Evolutionary conservation across 2,113 vertebrate genomes (phyloP).

Genomic region (Channa argus): DNA sequence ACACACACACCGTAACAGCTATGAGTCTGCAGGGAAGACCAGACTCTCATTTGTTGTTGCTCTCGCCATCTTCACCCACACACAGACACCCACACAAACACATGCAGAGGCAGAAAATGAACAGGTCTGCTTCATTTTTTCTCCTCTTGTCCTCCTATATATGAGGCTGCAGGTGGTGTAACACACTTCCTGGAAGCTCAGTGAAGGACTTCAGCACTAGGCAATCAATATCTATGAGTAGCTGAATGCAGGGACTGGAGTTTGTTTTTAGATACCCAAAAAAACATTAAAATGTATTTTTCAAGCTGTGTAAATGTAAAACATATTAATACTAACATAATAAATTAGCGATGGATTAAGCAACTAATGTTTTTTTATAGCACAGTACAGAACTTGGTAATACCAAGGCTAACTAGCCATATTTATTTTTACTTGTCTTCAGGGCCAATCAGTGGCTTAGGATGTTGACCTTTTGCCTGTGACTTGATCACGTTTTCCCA

Average conservation of each 20-base stretch:
- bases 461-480: too few species aligned
- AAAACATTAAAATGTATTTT: too few species aligned
- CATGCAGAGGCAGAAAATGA: constrained; percentile 28
- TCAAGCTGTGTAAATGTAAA: too few species aligned
- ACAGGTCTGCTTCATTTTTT: constrained; percentile 10
- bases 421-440: too few species aligned
- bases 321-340: too few species aligned
- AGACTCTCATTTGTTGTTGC: constrained; percentile 41
- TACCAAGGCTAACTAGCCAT: too few species aligned
- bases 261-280: constrained; percentile 1
- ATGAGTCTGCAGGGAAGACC: constrained; percentile 47
- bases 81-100: constrained; percentile 28
- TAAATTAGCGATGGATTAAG: too few species aligned
- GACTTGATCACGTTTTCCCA: too few species aligned
- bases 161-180: constrained; percentile 25
- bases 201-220: constrained; percentile 3
- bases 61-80: constrained; percentile 39
- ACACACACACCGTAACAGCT: constrained; percentile 25
- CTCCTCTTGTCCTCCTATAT: constrained; percentile 3
- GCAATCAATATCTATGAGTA: constrained; percentile 7
- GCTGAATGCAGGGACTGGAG: constrained; percentile 2
- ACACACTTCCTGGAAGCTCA: constrained; percentile 6
- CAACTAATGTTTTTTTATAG: too few species aligned
- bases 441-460: too few species aligned
- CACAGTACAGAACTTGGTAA: too few species aligned